Conservation (phyloP, 2,113 vertebrate genomes). For the Sporophila hypoxantha region DNA sequence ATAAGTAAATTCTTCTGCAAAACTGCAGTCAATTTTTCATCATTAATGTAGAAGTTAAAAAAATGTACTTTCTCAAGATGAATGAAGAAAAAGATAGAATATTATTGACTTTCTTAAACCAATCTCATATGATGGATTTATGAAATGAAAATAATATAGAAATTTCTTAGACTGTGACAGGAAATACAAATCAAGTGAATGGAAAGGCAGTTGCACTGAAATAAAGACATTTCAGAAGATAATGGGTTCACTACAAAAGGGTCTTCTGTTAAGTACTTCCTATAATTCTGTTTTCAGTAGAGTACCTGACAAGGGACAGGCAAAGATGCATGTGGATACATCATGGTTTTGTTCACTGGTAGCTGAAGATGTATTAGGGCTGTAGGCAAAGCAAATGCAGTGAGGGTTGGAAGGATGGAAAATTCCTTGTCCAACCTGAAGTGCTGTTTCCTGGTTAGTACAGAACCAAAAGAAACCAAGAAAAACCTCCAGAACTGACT, state of each 20-base stretch:
- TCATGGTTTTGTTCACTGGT: not conserved
- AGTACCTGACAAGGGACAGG: not conserved
- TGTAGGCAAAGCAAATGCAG: not conserved
- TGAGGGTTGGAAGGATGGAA: not conserved
- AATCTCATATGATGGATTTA: not conserved
- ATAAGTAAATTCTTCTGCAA: not conserved
- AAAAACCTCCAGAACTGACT: not conserved
- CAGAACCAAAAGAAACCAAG: not conserved
- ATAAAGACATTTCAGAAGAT: slow-evolving; percentile 12
- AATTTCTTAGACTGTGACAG: not conserved
- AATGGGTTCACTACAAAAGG: not conserved
- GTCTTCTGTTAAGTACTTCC: not conserved
- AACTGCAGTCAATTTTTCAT: not conserved
- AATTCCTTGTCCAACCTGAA: not conserved
- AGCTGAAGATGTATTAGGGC: not conserved
- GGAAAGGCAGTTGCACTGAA: not conserved
- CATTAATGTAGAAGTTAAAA: not conserved
- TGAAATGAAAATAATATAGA: not conserved
- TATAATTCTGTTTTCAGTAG: not conserved
- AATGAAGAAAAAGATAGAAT: not conserved
- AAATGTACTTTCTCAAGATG: not conserved
- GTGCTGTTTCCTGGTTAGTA: not conserved
- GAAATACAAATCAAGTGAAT: slow-evolving; percentile 9
- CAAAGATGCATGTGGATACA: not conserved
- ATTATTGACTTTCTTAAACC: slow-evolving; percentile 10